Evolutionary conservation across 2,797 vertebrate genomes (phyloP).

Genomic region (Dendrocincla tyrannina): DNA sequence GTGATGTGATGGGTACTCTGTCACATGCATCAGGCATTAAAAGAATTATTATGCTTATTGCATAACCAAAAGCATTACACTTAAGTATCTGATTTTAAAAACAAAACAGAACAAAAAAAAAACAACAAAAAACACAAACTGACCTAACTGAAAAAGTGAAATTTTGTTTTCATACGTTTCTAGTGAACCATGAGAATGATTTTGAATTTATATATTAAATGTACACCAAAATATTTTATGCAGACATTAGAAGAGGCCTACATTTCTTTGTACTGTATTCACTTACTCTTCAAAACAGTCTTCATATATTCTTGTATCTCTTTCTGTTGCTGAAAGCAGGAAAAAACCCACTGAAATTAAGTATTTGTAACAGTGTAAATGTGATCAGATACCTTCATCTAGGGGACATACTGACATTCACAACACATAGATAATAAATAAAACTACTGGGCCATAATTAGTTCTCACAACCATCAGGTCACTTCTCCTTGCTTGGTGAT

Average conservation of each 20-base stretch:
- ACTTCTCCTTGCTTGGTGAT: background rate
- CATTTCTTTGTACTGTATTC: background rate
- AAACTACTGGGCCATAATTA: constrained; percentile 8
- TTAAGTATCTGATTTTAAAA: background rate
- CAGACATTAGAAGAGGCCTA: background rate
- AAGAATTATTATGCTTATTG: background rate
- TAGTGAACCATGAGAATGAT: background rate
- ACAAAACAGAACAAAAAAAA: background rate
- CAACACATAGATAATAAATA: background rate
- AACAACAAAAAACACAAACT: background rate
- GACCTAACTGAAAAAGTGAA: background rate
- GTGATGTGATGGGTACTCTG: background rate
- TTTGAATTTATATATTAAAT: background rate
- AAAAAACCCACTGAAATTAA: background rate
- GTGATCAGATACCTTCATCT: background rate
- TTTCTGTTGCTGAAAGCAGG: background rate
- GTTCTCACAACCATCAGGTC: background rate
- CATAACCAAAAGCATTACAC: background rate
- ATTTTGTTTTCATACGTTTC: background rate
- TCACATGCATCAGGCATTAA: background rate
- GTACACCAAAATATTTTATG: background rate
- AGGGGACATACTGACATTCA: background rate
- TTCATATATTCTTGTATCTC: background rate
- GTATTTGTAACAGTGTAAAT: background rate
- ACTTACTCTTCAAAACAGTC: background rate